Evolutionary conservation across 2,888 invertebrate species (phyloP).

Genomic region (Tetragonula carbonaria): DNA sequence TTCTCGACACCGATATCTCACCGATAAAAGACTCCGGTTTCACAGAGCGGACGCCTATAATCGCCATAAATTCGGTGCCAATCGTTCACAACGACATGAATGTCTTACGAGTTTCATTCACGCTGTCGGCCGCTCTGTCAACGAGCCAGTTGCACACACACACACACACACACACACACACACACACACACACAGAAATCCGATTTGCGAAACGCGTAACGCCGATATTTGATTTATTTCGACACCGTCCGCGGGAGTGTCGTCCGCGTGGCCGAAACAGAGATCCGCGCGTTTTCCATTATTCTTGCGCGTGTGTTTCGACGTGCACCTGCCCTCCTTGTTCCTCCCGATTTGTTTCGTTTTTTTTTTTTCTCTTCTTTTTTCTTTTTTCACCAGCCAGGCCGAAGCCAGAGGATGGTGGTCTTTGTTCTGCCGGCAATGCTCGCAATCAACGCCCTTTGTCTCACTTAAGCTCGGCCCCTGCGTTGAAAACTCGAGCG

Average conservation of each 20-base stretch:
- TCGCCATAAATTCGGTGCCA: constrained; percentile 17
- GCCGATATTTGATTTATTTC: constrained; percentile 58
- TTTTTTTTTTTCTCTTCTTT: neutral
- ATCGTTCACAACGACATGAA: constrained; percentile 1
- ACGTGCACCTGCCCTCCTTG: constrained; percentile 22
- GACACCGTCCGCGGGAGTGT: neutral
- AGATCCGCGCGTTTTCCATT: constrained; percentile 32
- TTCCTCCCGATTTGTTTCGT: constrained; percentile 35
- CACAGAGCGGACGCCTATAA: neutral
- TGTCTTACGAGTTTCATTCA: constrained; percentile 47
- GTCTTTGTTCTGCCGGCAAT: constrained; percentile 14
- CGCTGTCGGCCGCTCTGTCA: constrained; percentile 38
- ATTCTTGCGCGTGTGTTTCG: constrained; percentile 35
- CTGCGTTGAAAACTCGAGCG: constrained; percentile 26
- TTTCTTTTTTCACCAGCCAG: too few species aligned
- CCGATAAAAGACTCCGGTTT: neutral
- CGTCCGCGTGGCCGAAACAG: constrained; percentile 34
- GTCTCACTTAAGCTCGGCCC: constrained; percentile 47
- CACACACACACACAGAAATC: constrained; percentile 18
- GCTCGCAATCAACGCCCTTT: constrained; percentile 63
- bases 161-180: too few species aligned
- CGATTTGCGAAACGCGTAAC: constrained; percentile 44
- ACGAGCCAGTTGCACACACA: constrained; percentile 30
- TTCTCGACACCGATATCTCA: neutral
- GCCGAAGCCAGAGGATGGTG: too few species aligned